Base-by-base conservation (phyloP, 2,113 vertebrate species). In the Cathartes aura region DNA sequence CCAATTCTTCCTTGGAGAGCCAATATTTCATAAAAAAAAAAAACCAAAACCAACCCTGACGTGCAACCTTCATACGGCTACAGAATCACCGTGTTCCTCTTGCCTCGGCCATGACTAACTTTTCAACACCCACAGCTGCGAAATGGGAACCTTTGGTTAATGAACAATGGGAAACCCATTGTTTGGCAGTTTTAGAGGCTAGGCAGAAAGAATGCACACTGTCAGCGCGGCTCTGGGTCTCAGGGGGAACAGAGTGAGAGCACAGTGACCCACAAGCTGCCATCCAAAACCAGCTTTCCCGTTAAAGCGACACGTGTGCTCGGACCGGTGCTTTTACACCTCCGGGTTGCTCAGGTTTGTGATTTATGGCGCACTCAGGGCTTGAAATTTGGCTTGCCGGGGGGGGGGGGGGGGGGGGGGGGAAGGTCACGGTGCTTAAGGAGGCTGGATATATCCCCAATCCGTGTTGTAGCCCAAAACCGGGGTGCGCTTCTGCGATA, bases 151-250 rank as follows among this genome's bases (percentile, higher is more conserved):
- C 66, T 96, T 74, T 86, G 67, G 85, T 89, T 96, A 92, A 90
- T 96, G 90, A 97, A 90, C 96, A 97, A 93, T 97, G 95, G 94
- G 43, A 45, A 87, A 79, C 6, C 89, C 79, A 98, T 98, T 98
- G 98, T 98, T 95, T 53, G 73, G 91, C 24, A 87, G 91, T 68
- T 95, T 92, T 74, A 62, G 88, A 71, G 68, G 52, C 53, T 67
- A 58, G 83, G 83, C 85, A 89, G 91, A 85, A 94, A 85, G 95
- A 96, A 95, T 66, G 59, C 32, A 40, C 38, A 5, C 34, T 87
- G 79, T 34, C 63, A 76, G 58, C 30, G 7, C 22, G 30, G 68
- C 84, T 82, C 93, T 88, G 22, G 40, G 42, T 26, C 59, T 67
- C 58, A 24, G 29, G 68, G 84, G 56, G 63, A 93, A 38, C 90